Conservation (phyloP, 37 sponge, comb jelly and placozoan genomes). For the Mnemiopsis leidyi region DNA sequence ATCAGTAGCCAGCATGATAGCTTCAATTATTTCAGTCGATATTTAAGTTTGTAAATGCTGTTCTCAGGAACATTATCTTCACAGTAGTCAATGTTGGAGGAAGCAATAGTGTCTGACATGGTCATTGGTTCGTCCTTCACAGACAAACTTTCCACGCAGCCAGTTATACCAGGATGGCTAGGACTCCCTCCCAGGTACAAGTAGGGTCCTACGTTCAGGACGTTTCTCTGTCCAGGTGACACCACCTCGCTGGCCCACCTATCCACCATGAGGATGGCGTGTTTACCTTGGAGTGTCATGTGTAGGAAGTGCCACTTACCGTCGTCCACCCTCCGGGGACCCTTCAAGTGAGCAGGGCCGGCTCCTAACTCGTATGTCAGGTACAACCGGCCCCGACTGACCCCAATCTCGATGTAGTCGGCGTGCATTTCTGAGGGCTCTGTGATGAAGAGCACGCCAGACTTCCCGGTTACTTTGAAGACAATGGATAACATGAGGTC, state of each 20-base stretch:
- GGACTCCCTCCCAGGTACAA: background rate
- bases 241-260: constrained; percentile 43
- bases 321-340: background rate
- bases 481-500: background rate
- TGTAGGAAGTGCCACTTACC: constrained; percentile 59
- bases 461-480: background rate
- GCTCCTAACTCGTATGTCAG: constrained; percentile 40
- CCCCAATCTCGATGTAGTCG: background rate
- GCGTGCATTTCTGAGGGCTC: background rate
- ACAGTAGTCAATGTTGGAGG: background rate
- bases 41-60: constrained; percentile 40
- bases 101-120: background rate
- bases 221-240: background rate
- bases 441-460: background rate
- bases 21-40: background rate
- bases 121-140: constrained; percentile 17
- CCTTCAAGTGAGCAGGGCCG: background rate
- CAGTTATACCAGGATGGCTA: background rate
- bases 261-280: constrained; percentile 27
- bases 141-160: constrained; percentile 11
- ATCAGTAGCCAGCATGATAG: background rate
- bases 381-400: background rate
- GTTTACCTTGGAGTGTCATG: background rate
- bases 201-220: background rate
- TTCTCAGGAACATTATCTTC: constrained; percentile 17